Conservation (phyloP, 1,140 invertebrate genomes). For the Drosophila busckii region DNA sequence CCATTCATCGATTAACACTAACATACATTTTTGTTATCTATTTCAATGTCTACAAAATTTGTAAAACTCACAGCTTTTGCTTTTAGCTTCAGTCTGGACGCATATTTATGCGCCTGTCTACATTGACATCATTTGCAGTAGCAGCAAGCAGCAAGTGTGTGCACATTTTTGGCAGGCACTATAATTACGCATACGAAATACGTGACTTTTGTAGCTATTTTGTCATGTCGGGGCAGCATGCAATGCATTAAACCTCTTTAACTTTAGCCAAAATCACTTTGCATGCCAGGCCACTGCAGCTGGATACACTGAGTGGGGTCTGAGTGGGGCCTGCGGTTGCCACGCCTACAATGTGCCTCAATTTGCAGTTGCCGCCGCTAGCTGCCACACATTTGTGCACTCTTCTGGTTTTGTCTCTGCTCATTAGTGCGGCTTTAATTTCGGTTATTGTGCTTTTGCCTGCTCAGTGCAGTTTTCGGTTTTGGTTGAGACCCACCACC, state of each 20-base stretch:
- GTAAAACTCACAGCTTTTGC: background rate
- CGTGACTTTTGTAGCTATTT: conserved; percentile 61
- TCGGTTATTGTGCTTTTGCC: conserved; percentile 58
- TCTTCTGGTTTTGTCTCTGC: conserved; percentile 62
- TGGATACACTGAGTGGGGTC: no score
- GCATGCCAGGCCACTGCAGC: conserved; percentile 2
- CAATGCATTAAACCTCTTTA: conserved; percentile 44
- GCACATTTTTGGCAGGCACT: conserved; percentile 15
- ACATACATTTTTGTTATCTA: no score
- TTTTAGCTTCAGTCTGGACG: background rate
- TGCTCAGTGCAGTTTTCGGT: conserved; percentile 43
- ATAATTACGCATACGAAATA: conserved; percentile 24
- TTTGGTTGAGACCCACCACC: no score
- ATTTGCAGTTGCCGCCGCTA: conserved; percentile 1
- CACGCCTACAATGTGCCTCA: conserved; percentile 14
- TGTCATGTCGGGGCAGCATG: conserved; percentile 17
- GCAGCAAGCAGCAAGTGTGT: no score
- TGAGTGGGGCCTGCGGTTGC: conserved; percentile 13
- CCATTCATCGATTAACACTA: no score
- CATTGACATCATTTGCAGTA: conserved; percentile 16
- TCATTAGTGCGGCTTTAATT: conserved; percentile 75
- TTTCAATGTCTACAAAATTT: no score
- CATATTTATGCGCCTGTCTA: background rate
- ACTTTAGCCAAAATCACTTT: conserved; percentile 68
- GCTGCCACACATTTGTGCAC: conserved; percentile 53